Evolutionary conservation across 2,113 vertebrate species (phyloP), one percentile per base, ranked within the genome.

Genomic region (Sigmodon hispidus): DNA sequence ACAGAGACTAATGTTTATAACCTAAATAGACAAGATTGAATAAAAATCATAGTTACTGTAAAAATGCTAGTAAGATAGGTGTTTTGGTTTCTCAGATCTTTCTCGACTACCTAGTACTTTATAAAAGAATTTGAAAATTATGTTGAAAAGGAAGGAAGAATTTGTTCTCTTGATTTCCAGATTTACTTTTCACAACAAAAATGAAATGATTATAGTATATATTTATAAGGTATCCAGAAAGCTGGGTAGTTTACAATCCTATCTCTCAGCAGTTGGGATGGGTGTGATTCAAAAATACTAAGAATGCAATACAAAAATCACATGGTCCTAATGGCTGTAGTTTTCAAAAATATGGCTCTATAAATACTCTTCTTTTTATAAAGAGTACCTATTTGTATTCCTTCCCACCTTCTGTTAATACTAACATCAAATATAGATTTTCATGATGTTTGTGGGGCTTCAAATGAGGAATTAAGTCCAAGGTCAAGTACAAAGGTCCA

Each of bases 101-200:
- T 10, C 69, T 69, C n/a, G 34, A n/a, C 76, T 87, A 31, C 65
- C 52, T 92, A 52, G 34, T 73, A 79, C 26, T 81, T 81, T 86
- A 48, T 65, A 81, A 88, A 87, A 89, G 16, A 70, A 87, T 10
- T 34, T 73, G 22, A 89, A 70, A 34, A 15, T 26, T 40, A 67
- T 43, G 13, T 69, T 77, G 36, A 83, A 90, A 40, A 88, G 81
- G 80, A 40, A 72, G 67, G 26, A 87, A 90, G 55, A 92, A 21
- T 55, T 75, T 61, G 61, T 24, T n/a, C 55, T 83, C 69, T 90
- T 4, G 3, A 52, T 89, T 86, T 87, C 40, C 70, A 85, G 67
- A 80, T 93, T 95, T 77, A 67, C 40, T 96, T 84, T 85, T 40
- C 70, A 26, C 11, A 50, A 50, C 81, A n/a, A 86, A 81, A 93